phyloP scores from a whole-genome alignment of 2,113 vertebrate genomes.

The Petrocephalus zakoni region DNA sequence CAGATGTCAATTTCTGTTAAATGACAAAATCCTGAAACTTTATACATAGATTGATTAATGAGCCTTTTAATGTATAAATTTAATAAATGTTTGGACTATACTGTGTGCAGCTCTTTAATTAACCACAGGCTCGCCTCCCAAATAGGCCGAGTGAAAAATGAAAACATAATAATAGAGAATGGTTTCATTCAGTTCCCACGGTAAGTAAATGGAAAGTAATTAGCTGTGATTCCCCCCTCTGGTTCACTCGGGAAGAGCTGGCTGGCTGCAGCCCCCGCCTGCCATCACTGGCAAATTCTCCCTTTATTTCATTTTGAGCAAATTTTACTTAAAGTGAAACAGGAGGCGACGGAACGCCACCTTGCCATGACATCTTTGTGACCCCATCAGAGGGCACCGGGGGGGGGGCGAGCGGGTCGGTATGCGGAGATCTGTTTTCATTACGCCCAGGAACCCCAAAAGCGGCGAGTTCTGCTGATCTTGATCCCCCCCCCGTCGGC shows the following conservation, averaged over 20 bases:
- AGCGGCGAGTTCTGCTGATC: neutral
- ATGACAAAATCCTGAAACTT: neutral
- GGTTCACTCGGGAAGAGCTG: neutral
- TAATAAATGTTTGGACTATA: neutral
- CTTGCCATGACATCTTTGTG: neutral
- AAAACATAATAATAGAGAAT: neutral
- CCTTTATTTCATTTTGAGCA: neutral
- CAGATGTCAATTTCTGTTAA: neutral
- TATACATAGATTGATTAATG: neutral
- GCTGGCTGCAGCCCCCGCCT: neutral
- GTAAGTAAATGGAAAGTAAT: constrained; percentile 10
- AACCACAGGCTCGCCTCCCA: neutral
- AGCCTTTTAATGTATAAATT: neutral
- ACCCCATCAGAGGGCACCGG: no score
- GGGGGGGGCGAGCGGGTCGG: no score
- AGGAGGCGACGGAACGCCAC: neutral
- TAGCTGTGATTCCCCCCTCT: neutral
- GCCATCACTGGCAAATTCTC: neutral
- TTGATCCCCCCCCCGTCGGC: no score
- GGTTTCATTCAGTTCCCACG: neutral
- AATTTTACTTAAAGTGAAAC: neutral
- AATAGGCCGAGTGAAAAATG: neutral
- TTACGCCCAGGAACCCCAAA: neutral
- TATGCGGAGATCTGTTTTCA: neutral
- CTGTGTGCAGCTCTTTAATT: neutral